Evolutionary conservation across 2,888 invertebrate species (phyloP).

Genomic region (Epinotia bilunana): DNA sequence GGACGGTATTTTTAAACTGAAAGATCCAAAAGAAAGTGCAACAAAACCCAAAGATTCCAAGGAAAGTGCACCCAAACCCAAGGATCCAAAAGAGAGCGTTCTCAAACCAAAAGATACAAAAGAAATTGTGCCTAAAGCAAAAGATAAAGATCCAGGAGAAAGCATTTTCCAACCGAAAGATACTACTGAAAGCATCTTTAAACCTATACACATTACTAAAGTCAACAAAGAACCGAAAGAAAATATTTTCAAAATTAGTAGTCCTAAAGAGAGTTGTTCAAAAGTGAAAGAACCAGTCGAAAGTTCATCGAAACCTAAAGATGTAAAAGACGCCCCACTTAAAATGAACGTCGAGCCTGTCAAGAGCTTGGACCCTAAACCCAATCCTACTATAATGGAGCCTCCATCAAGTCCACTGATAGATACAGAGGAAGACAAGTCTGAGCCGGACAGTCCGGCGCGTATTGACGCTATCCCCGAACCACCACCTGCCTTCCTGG

Average conservation of each 20-base stretch:
- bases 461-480: conserved; percentile 80
- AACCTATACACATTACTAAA: conserved; percentile 34
- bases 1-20: conserved; percentile 13
- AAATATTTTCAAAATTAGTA: conserved; percentile 28
- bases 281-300: conserved; percentile 51
- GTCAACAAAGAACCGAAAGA: conserved; percentile 32
- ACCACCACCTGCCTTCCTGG: conserved; percentile 76
- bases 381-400: conserved; percentile 60
- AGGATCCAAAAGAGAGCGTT: conserved; percentile 23
- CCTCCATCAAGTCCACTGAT: conserved; percentile 75
- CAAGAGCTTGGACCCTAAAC: conserved; percentile 61
- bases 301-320: conserved; percentile 49
- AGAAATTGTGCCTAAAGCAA: conserved; percentile 21
- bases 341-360: conserved; percentile 57
- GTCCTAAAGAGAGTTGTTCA: conserved; percentile 43
- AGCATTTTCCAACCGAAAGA: conserved; percentile 35
- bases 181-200: conserved; percentile 19
- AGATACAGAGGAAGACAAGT: conserved; percentile 80
- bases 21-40: conserved; percentile 28
- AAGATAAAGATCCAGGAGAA: conserved; percentile 39
- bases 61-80: conserved; percentile 15
- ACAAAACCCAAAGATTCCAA: conserved; percentile 11
- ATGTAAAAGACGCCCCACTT: conserved; percentile 38
- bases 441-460: conserved; percentile 79
- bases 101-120: conserved; percentile 26